Conservation (phyloP, 2,888 invertebrate species). For the Zhuqinia jingwanae region DNA sequence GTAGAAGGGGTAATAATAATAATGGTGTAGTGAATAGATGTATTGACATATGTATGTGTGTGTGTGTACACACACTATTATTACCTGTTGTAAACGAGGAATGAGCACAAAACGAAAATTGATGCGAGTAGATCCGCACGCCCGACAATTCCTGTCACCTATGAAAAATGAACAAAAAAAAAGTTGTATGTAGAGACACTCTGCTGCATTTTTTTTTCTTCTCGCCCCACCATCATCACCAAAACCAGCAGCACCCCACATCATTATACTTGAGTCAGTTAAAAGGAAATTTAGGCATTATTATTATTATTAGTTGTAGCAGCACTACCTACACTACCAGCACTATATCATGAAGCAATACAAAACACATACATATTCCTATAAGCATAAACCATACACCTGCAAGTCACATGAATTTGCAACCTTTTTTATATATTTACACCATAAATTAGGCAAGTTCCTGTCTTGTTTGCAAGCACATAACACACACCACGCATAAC, state of each 20-base stretch:
- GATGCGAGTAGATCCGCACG: conserved; percentile 93
- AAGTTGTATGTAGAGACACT: conserved; percentile 6
- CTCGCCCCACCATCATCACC: too few relatives aligned
- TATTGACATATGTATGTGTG: conserved; percentile 52
- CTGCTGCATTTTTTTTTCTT: not conserved
- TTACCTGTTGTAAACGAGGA: conserved; percentile 91
- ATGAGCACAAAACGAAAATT: conserved; percentile 90
- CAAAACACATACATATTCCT: too few relatives aligned
- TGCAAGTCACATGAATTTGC: too few relatives aligned
- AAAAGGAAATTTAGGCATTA: too few relatives aligned
- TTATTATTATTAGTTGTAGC: too few relatives aligned
- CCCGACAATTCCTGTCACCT: conserved; percentile 94
- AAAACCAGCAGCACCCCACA: too few relatives aligned
- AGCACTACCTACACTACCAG: too few relatives aligned
- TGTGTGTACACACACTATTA: too few relatives aligned
- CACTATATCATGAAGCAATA: too few relatives aligned
- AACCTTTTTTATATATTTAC: too few relatives aligned
- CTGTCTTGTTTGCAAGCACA: not conserved
- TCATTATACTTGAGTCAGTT: not conserved
- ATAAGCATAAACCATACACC: too few relatives aligned
- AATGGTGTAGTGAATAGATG: conserved; percentile 23
- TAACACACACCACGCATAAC: not conserved
- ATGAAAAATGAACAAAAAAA: conserved; percentile 80
- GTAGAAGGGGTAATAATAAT: not conserved
- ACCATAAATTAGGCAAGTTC: conserved; percentile 23